Percentiles rank a stretch among this genome's conserved stretches.
phyloP scores from a whole-genome alignment of 1,140 invertebrate species.

The Rhagoletis pomonella region DNA sequence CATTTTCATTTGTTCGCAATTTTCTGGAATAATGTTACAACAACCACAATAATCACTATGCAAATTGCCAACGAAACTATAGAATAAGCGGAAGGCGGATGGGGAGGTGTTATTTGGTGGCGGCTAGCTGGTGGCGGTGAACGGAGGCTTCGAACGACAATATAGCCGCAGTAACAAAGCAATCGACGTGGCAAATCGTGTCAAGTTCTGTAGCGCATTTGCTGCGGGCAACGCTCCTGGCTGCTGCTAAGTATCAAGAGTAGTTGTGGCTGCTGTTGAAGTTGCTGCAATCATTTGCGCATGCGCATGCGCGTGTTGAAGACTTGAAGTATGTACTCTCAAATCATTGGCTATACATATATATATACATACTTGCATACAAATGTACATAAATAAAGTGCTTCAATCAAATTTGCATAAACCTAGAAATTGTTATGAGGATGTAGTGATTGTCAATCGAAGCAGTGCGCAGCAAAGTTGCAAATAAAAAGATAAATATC shows the following conservation, averaged over 20 bases:
- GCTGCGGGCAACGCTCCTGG: constrained; percentile 17
- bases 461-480: neutral
- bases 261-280: neutral
- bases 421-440: neutral
- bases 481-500: too few relatives aligned
- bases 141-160: neutral
- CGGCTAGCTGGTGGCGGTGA: neutral
- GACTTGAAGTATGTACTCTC: neutral
- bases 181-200: constrained; percentile 35
- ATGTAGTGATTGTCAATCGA: neutral
- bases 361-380: neutral
- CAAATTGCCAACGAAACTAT: neutral
- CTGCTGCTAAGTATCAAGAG: neutral
- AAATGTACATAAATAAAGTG: neutral
- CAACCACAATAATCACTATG: constrained; percentile 37
- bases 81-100: neutral
- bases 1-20: constrained; percentile 53
- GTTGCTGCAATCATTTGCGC: neutral
- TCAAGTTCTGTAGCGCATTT: constrained; percentile 15
- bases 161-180: neutral
- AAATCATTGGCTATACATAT: neutral
- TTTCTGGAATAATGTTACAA: constrained; percentile 48
- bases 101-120: too few relatives aligned
- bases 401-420: constrained; percentile 40
- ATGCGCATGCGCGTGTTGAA: neutral